Conservation (phyloP, 2,888 invertebrate genomes). For the Acrocyrtus sp. region DNA sequence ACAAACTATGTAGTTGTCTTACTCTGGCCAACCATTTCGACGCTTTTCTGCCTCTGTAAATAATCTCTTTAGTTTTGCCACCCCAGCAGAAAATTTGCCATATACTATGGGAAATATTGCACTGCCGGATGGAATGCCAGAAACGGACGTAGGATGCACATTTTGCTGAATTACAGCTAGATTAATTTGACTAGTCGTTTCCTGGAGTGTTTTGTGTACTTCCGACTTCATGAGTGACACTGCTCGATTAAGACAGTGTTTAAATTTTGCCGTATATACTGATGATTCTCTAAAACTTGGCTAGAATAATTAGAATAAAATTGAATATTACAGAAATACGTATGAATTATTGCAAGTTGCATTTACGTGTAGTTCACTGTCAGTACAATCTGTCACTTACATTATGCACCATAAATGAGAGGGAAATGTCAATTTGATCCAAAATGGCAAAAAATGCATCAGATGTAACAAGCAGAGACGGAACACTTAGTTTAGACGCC, state of each 20-base stretch:
- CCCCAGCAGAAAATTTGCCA: conserved; percentile 94
- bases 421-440: conserved; percentile 85
- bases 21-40: conserved; percentile 79
- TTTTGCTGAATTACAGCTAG: conserved; percentile 66
- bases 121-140: conserved; percentile 65
- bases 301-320: conserved; percentile 68
- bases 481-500: conserved; percentile 81
- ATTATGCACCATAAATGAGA: conserved; percentile 84
- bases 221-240: conserved; percentile 82
- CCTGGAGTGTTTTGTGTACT: conserved; percentile 79
- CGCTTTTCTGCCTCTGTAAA: conserved; percentile 85
- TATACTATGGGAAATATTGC: conserved; percentile 82
- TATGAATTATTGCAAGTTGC: conserved; percentile 8
- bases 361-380: background rate
- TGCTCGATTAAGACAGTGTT: conserved; percentile 84
- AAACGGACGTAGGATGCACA: conserved; percentile 71
- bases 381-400: conserved; percentile 70
- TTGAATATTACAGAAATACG: no score
- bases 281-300: conserved; percentile 86
- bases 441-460: conserved; percentile 85
- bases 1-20: conserved; percentile 66
- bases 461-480: conserved; percentile 83
- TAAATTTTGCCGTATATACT: conserved; percentile 83
- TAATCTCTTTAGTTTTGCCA: conserved; percentile 83
- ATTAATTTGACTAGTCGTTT: conserved; percentile 81